Conservation (phyloP, 2,888 invertebrate genomes). For the Aleiodes alternator region DNA sequence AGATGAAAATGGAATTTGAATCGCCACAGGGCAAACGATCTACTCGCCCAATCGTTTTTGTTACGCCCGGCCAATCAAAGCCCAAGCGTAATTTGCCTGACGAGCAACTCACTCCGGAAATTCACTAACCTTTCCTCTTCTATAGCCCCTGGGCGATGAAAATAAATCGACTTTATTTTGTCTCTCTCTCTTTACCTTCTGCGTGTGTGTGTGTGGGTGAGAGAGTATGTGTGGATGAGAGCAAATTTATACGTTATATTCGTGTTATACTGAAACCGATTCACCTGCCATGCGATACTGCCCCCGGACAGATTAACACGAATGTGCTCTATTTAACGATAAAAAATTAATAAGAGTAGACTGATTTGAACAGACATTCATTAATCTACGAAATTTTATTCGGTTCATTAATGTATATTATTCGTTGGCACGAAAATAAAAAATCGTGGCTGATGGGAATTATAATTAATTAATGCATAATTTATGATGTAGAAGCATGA, state of each 20-base stretch:
- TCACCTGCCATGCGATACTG: too few relatives aligned
- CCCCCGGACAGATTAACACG: too few relatives aligned
- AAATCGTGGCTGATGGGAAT: too few relatives aligned
- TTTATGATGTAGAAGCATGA: too few relatives aligned
- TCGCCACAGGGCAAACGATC: constrained; percentile 15
- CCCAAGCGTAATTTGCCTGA: constrained; percentile 28
- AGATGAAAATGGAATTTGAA: constrained; percentile 33
- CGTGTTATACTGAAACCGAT: too few relatives aligned
- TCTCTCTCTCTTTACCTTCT: constrained; percentile 6
- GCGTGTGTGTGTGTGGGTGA: too few relatives aligned
- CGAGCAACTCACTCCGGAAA: constrained; percentile 36
- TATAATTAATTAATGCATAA: too few relatives aligned
- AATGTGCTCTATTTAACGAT: background rate
- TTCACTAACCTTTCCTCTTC: constrained; percentile 31
- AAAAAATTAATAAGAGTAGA: constrained; percentile 28
- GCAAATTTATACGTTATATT: background rate
- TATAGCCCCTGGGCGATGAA: constrained; percentile 54
- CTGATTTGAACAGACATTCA: too few relatives aligned
- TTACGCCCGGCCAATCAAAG: constrained; percentile 42
- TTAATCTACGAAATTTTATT: too few relatives aligned
- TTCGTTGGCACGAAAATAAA: too few relatives aligned
- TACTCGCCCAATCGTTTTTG: constrained; percentile 48
- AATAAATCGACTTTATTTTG: constrained; percentile 60
- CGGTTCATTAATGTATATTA: too few relatives aligned
- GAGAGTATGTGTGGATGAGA: too few relatives aligned